phyloP scores from a whole-genome alignment of 1,140 invertebrate species.

The Drosophila mauritiana region DNA sequence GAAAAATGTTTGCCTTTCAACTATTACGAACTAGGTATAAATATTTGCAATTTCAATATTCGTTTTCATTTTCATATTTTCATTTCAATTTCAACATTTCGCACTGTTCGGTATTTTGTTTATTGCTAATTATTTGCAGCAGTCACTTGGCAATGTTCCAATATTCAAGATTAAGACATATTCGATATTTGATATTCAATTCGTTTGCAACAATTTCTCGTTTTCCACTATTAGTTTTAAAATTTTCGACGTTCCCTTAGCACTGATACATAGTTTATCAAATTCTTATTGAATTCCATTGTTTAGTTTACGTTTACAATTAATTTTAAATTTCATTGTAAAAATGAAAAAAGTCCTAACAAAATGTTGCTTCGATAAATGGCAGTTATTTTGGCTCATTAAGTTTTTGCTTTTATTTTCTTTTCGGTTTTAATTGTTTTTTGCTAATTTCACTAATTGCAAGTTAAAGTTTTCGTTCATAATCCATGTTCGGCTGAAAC shows the following conservation, averaged over 20 bases:
- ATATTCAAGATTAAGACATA: slow-evolving; percentile 45
- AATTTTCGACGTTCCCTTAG: slow-evolving; percentile 56
- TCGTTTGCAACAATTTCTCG: slow-evolving; percentile 42
- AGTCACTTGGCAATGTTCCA: slow-evolving; percentile 73
- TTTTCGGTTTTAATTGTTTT: not conserved
- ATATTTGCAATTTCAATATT: slow-evolving; percentile 34
- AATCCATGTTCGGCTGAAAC: slow-evolving; percentile 54
- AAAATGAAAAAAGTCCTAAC: slow-evolving; percentile 73
- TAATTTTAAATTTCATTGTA: slow-evolving; percentile 59
- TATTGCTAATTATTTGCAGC: slow-evolving; percentile 58
- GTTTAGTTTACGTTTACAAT: slow-evolving; percentile 33
- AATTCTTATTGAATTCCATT: slow-evolving; percentile 64
- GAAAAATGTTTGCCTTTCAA: slow-evolving; percentile 20
- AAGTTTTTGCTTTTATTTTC: slow-evolving; percentile 2
- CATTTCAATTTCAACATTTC: slow-evolving; percentile 33
- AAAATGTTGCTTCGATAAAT: slow-evolving; percentile 70
- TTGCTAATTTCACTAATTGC: slow-evolving; percentile 49
- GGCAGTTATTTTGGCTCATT: slow-evolving; percentile 79
- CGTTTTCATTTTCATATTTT: not conserved
- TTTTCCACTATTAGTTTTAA: slow-evolving; percentile 49
- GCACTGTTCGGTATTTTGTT: slow-evolving; percentile 19
- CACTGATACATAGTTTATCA: slow-evolving; percentile 67
- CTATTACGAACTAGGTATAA: slow-evolving; percentile 43
- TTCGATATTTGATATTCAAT: slow-evolving; percentile 47
- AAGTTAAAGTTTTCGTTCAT: slow-evolving; percentile 9